Evolutionary conservation across 2,888 invertebrate genomes (phyloP), one percentile per base, ranked within the genome.

Genomic region (Alsophila aescularia): DNA sequence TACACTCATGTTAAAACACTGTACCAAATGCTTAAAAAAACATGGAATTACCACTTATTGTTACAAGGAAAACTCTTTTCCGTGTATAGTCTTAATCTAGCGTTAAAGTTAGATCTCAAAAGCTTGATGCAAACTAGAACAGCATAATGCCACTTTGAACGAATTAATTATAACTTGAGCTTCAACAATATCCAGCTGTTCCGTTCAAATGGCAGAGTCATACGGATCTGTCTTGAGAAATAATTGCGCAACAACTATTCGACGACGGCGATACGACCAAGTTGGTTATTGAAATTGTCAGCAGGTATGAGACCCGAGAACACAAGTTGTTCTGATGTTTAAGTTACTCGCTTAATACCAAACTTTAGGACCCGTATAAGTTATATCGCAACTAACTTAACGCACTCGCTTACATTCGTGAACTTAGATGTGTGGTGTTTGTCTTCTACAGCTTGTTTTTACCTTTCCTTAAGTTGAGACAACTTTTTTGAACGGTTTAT

Each of bases 211-310:
- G 43, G 10, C 12, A 13, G 15, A 50, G 55, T 56, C 50, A 45
- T 44, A 37, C 21, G 37, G 32, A 31, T 51, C 37, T 27, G 51
- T 42, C 21, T 45, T 31, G n/a, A 37, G 52, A 37, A 58, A 58
- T 57, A 52, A 57, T 58, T 49, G 45, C 29, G 52, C 35, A 63
- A 66, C 67, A 69, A 56, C 45, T 56, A 72, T 73, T 73, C 62
- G 54, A 67, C 62, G 60, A 48, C 63, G 47, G 54, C 60, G 60
- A 65, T 69, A 70, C 64, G 72, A 72, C 66, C 66, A 75, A 78
- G 70, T 79, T 76, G 64, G 70, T 73, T 76, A 80, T 78, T 79
- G 76, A 75, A 77, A 78, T 73, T 74, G 76, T 76, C 72, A 71
- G 72, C 73, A 79, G 76, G 75, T 73, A 71, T 47, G 45, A 56